These are phyloP conservation scores for Carcina quercana DNA, from an alignment of 2,888 invertebrate genomes.

Conservation along the genomic window DNA sequence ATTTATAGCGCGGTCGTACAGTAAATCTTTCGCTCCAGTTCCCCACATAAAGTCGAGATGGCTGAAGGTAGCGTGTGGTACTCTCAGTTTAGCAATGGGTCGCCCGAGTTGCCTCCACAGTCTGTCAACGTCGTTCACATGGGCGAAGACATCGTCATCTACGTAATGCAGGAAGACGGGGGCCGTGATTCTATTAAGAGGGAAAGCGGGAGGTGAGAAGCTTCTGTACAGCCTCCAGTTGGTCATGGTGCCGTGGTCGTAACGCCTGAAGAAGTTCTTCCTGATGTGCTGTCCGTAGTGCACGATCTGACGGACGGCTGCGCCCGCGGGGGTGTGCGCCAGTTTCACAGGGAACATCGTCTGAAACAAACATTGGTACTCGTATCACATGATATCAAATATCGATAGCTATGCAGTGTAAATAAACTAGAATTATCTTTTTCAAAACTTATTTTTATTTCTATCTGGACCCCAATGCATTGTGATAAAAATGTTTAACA, in stretches of 20 bases:
- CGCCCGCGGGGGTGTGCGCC: slow-evolving; percentile 79
- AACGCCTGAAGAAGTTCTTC: slow-evolving; percentile 62
- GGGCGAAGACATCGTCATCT: slow-evolving; percentile 75
- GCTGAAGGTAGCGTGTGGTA: slow-evolving; percentile 73
- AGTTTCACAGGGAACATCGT: slow-evolving; percentile 78
- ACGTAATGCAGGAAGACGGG: slow-evolving; percentile 77
- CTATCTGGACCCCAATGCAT: too few relatives aligned
- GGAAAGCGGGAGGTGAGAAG: slow-evolving; percentile 69
- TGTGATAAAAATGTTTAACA: too few relatives aligned
- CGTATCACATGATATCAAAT: too few relatives aligned
- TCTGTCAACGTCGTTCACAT: slow-evolving; percentile 57
- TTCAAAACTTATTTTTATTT: too few relatives aligned
- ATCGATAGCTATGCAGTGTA: too few relatives aligned
- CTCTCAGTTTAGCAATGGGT: slow-evolving; percentile 61
- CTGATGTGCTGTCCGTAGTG: slow-evolving; percentile 79
- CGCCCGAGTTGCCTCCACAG: slow-evolving; percentile 61
- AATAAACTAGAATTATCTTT: too few relatives aligned
- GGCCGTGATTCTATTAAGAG: slow-evolving; percentile 62
- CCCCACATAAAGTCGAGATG: slow-evolving; percentile 82
- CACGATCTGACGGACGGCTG: slow-evolving; percentile 77
- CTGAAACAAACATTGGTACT: slow-evolving; percentile 42
- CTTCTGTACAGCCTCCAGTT: slow-evolving; percentile 71
- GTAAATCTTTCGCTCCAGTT: slow-evolving; percentile 62
- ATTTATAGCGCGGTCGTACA: slow-evolving; percentile 69
- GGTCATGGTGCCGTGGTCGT: slow-evolving; percentile 56